Evolutionary conservation across 2,113 vertebrate genomes (phyloP), one percentile per base, ranked within the genome.

Genomic region (Xiphophorus hellerii): DNA sequence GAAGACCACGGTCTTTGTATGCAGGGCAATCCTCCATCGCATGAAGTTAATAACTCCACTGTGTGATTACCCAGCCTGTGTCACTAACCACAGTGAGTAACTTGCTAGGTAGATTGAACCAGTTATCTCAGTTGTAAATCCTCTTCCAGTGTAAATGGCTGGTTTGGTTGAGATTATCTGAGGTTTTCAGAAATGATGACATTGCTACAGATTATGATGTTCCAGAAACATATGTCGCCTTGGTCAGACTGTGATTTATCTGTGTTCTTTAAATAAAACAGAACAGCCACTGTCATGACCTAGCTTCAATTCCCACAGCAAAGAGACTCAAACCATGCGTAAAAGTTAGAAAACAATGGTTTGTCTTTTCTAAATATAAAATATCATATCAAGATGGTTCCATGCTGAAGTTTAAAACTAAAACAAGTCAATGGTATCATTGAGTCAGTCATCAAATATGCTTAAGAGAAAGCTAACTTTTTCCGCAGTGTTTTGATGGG

Each of bases 241-340:
- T 48, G 44, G 44, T 48, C 4, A 17, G 44, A 48, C 44, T 58
- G 51, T 58, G 51, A 58, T 58, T 58, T 58, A 58, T 58, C 22
- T 58, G 51, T 58, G 51, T 58, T 58, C 51, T n/a, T 25, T 58
- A 58, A 58, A 58, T 58, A 58, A 58, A 58, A 58, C 51, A 58
- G 51, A 25, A 58, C 51, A 58, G 6, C 25, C 51, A 58, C 51
- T 58, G 51, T 58, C 51, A 58, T 58, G 51, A 25, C 22, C 51
- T 10, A 58, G 51, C 51, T 58, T 58, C 51, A 58, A 11, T 58
- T 58, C 51, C 51, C 51, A 25, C 51, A 25, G 51, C 51, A 58
- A n/a, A 58, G 51, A 25, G 22, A 58, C 51, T 58, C 6, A 25
- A 58, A 58, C 22, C 51, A 58, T 58, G 51, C 22, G 17, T 9